Base-by-base conservation (phyloP, 1,140 invertebrate genomes). In the Drosophila obscura region DNA sequence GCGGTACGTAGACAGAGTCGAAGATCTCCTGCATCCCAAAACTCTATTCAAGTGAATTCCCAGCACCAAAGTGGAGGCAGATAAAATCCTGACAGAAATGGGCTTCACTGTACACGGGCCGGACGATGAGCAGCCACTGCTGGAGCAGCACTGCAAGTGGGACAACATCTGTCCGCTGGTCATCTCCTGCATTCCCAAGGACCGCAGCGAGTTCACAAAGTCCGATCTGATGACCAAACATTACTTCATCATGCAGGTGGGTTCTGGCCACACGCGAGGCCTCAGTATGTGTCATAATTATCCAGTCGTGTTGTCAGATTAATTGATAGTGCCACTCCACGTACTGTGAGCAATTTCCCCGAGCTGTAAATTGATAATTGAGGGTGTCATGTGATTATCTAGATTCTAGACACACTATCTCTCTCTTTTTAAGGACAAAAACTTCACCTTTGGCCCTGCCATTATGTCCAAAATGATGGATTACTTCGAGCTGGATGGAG, bases 381-480 rank as follows among this genome's bases (percentile, higher is more conserved):
- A 13, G 4, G 35, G 35, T 39, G 35, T 39, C 35, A 39, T 13
- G 11, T 13, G 1, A 39, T 39, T 39, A 39, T 39, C 35, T 39
- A 13, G 35, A 39, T 39, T 39, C 35, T 28, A 7, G 1, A 31
- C 8, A 2, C 1, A 31, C 7, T 31, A 8, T 31, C 3, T 31
- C 8, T 28, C 24, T 28, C 5, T 22, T 16, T 51, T 65, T 1
- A 35, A 96, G 95, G 95, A 96, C 83, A 94, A 95, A 55, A 95
- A 96, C 28, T 94, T 96, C 73, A 96, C 95, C 67, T 92, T 95
- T 39, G 96, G 95, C 3, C 95, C 96, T 0, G 95, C 95, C 0
- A 94, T 95, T 4, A 93, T 96, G 56, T 94, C 94, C 51, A 94
- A 94, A 53, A 93, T 95, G 1, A 92, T 96, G 41, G 93, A 93